Percentiles rank a stretch among this genome's conserved stretches.
Evolutionary conservation across 2,888 invertebrate species (phyloP).

Genomic region (Parnassius mnemosyne): DNA sequence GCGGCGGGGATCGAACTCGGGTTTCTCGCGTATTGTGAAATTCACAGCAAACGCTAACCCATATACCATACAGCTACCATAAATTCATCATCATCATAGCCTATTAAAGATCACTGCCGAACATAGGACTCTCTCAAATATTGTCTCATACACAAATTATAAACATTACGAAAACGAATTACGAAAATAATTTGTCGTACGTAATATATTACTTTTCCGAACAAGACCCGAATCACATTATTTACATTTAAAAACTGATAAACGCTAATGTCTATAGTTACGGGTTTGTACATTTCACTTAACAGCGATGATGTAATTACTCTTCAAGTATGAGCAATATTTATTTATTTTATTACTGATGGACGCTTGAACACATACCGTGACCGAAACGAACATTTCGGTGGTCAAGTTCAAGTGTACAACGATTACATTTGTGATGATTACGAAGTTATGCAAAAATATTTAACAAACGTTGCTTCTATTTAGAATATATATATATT

Average conservation of each 20-base stretch:
- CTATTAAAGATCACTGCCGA: too few relatives aligned
- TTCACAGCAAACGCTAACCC: too few relatives aligned
- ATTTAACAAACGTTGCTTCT: too few relatives aligned
- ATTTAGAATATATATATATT: too few relatives aligned
- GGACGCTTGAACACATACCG: conserved; percentile 33
- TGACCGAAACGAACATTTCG: conserved; percentile 51
- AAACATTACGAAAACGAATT: too few relatives aligned
- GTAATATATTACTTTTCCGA: neutral
- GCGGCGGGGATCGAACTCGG: too few relatives aligned
- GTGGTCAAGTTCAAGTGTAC: conserved; percentile 72
- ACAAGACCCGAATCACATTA: conserved; percentile 1
- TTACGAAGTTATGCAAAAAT: neutral
- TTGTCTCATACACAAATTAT: too few relatives aligned
- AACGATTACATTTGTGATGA: conserved; percentile 8
- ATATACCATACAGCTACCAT: too few relatives aligned
- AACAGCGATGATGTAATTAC: conserved; percentile 65
- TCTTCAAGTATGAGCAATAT: conserved; percentile 53
- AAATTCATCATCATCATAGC: too few relatives aligned
- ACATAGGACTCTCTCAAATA: too few relatives aligned
- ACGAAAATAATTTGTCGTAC: too few relatives aligned
- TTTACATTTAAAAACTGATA: conserved; percentile 7
- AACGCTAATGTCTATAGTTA: conserved; percentile 22
- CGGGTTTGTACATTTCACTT: conserved; percentile 35
- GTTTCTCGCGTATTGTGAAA: too few relatives aligned
- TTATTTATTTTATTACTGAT: conserved; percentile 61